phyloP scores from a whole-genome alignment of 30 jellyfish, hydroid and myxozoan species.

The Chrysaora quinquecirrha region DNA sequence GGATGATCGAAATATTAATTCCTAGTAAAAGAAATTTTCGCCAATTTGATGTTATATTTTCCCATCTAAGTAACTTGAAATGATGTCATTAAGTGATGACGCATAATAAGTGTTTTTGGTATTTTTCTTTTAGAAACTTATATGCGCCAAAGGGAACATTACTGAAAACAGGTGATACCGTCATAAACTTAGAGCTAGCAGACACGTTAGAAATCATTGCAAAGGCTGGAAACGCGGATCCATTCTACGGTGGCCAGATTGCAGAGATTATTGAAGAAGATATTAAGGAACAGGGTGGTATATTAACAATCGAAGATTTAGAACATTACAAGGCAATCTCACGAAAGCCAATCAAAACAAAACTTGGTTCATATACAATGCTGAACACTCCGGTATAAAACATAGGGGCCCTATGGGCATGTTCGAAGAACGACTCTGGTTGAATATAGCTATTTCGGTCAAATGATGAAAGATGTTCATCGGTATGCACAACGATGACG shows the following conservation, averaged over 20 bases:
- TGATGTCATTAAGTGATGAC: too few species aligned
- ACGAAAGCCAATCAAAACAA: slow-evolving; percentile 75
- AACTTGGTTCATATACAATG: slow-evolving; percentile 76
- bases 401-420: too few species aligned
- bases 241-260: slow-evolving; percentile 90
- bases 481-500: too few species aligned
- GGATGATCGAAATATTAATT: too few species aligned
- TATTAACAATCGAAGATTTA: slow-evolving; percentile 76
- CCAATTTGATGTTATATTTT: too few species aligned
- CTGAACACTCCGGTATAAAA: slow-evolving; percentile 92
- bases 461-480: too few species aligned
- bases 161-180: slow-evolving; percentile 55
- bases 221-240: slow-evolving; percentile 79
- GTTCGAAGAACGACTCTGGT: too few species aligned
- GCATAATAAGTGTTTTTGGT: too few species aligned
- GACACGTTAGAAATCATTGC: slow-evolving; percentile 80
- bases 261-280: slow-evolving; percentile 92
- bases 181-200: slow-evolving; percentile 79
- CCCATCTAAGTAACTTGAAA: too few species aligned
- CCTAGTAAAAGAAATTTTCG: too few species aligned
- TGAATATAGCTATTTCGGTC: too few species aligned
- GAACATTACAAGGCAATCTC: slow-evolving; percentile 75
- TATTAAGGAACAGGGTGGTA: slow-evolving; percentile 80
- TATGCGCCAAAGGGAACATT: slow-evolving; percentile 82
- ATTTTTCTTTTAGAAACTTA: too few species aligned